phyloP scores from a whole-genome alignment of 2,888 invertebrate species.

The Synergus gifuensis region DNA sequence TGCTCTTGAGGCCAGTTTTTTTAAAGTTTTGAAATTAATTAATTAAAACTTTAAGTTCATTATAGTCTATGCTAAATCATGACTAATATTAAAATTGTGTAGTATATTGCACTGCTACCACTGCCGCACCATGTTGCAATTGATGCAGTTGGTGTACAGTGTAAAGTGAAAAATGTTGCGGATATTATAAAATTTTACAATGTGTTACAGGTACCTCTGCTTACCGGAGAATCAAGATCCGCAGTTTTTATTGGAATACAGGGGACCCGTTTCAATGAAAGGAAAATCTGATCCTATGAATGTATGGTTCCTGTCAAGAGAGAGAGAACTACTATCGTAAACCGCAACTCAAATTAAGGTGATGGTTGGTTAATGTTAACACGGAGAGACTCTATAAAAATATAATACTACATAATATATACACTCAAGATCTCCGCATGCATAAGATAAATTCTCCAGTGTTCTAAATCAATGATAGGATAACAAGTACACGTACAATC shows the following conservation, averaged over 20 bases:
- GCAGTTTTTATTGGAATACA: constrained; percentile 89
- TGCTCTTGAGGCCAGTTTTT: too few relatives aligned
- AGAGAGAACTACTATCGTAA: constrained; percentile 70
- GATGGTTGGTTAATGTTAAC: background rate
- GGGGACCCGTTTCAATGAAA: constrained; percentile 95
- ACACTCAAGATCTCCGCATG: background rate
- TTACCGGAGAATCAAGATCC: constrained; percentile 91
- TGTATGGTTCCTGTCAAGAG: constrained; percentile 89
- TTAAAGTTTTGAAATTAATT: too few relatives aligned
- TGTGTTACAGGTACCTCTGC: constrained; percentile 86
- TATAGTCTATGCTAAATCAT: too few relatives aligned
- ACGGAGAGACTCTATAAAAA: background rate
- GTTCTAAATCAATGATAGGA: background rate
- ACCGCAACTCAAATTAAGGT: constrained; percentile 19
- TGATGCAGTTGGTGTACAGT: too few relatives aligned
- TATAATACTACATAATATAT: background rate
- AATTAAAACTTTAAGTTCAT: too few relatives aligned
- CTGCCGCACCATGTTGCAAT: too few relatives aligned
- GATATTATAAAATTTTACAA: constrained; percentile 68
- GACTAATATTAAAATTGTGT: too few relatives aligned
- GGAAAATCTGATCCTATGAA: constrained; percentile 96
- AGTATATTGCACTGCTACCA: too few relatives aligned
- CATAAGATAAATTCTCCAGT: background rate
- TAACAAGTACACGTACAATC: background rate
- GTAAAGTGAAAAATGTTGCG: background rate